phyloP scores from a whole-genome alignment of 2,113 vertebrate species.

The Pristiophorus japonicus region DNA sequence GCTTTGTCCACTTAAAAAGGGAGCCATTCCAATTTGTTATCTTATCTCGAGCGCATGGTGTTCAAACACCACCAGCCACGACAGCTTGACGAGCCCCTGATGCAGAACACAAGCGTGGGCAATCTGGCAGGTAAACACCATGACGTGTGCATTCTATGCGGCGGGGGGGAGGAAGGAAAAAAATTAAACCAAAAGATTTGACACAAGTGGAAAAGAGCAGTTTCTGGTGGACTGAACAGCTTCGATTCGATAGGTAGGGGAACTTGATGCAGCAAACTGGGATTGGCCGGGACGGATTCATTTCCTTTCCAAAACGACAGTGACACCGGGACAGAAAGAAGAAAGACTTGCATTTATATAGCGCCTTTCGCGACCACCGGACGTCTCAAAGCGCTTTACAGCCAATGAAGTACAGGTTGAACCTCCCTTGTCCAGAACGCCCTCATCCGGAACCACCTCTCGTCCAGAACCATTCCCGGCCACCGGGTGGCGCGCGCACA shows the following conservation, averaged over 20 bases:
- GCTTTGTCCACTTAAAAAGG: neutral
- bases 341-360: no score
- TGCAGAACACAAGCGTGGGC: neutral
- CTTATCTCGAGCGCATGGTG: neutral
- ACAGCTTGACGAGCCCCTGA: neutral
- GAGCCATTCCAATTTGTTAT: constrained; percentile 15
- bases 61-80: neutral
- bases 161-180: neutral
- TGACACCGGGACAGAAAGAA: no score
- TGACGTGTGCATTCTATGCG: neutral
- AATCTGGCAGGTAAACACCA: neutral
- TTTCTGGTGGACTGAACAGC: neutral
- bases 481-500: no score
- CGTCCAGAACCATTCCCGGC: no score
- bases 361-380: no score
- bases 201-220: neutral
- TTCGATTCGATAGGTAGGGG: neutral
- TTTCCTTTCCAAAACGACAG: neutral
- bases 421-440: no score
- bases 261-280: no score
- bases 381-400: no score
- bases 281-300: neutral
- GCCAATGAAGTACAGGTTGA: no score
- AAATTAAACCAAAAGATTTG: neutral
- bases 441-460: no score